Evolutionary conservation across 2,888 invertebrate species (phyloP), one percentile per base, ranked within the genome.

Genomic region (Serrognathus titanus): DNA sequence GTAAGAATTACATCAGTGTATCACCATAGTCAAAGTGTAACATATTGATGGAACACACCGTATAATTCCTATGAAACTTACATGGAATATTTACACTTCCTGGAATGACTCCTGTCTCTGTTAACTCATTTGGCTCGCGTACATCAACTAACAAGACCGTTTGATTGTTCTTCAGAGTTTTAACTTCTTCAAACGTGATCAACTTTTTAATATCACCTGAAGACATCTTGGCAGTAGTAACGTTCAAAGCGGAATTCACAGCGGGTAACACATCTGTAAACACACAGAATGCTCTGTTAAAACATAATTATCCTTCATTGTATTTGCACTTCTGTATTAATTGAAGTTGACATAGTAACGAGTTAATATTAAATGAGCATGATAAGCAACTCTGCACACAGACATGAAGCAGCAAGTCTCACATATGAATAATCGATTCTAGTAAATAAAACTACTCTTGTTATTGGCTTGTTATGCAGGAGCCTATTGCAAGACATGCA

Each of bases 11-110:
- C 16, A 16, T 2, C 16, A 16, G 2, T 2, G 2, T 16, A 16
- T 16, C 16, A 1, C 16, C 16, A 16, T 2, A 16, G 2, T 16
- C 2, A 24, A 5, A 24, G 6, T 6, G 24, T 31, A 2, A 31
- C 1, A 31, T 16, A 31, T 31, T 31, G 24, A 1, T 31, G 24
- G 6, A 7, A 31, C 24, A 31, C 5, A 7, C 24, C 6, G 24
- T 31, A 31, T 31, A 31, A n/a, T n/a, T n/a, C n/a, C n/a, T n/a
- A n/a, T n/a, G n/a, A 2, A 48, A 78, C 82, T 82, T 81, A 86
- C 90, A 79, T 65, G 90, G 90, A 73, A 91, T 89, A 69, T 90
- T 89, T 51, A 90, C 81, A 69, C 88, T 88, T 53, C 84, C 84
- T 40, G 90, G 90, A 57, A 91, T 83, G 67, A 80, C 79, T 2